These are phyloP conservation scores for Bubalus kerabau DNA, from an alignment of 2,113 vertebrate species.

Conservation along the genomic window DNA sequence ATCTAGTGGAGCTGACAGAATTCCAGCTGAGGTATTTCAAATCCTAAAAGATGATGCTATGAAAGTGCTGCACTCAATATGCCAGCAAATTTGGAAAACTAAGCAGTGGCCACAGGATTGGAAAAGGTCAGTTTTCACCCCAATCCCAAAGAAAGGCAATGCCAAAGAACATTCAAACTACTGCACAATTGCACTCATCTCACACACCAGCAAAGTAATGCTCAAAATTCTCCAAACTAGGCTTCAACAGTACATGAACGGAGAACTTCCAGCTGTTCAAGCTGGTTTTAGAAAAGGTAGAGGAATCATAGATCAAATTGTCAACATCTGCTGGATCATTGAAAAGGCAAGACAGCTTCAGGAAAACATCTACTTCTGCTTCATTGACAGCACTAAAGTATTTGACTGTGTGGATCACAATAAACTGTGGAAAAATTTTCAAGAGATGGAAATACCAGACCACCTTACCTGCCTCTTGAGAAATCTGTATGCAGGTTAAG, in stretches of 20 bases:
- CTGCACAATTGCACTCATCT: not conserved
- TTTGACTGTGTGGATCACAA: not conserved
- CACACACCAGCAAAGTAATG: not conserved
- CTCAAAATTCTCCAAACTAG: not conserved
- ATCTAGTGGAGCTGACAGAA: not conserved
- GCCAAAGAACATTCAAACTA: not conserved
- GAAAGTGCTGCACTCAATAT: not conserved
- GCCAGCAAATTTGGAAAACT: not conserved
- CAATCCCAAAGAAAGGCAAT: not conserved
- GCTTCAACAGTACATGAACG: not conserved
- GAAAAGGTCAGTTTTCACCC: not conserved
- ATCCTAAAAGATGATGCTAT: not conserved
- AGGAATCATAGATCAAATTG: not conserved
- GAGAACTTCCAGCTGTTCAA: not conserved
- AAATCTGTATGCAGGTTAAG: not conserved
- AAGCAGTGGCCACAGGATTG: not conserved
- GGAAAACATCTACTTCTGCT: not conserved
- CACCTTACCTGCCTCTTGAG: not conserved
- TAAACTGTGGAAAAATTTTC: not conserved
- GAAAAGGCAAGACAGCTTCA: not conserved
- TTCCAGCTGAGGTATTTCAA: not conserved
- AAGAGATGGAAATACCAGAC: not conserved
- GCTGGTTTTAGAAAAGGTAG: not conserved
- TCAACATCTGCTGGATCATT: not conserved
- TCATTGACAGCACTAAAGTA: not conserved